These are phyloP conservation scores for Condylura cristata DNA, from an alignment of 2,113 vertebrate species.

Conservation along the genomic window DNA sequence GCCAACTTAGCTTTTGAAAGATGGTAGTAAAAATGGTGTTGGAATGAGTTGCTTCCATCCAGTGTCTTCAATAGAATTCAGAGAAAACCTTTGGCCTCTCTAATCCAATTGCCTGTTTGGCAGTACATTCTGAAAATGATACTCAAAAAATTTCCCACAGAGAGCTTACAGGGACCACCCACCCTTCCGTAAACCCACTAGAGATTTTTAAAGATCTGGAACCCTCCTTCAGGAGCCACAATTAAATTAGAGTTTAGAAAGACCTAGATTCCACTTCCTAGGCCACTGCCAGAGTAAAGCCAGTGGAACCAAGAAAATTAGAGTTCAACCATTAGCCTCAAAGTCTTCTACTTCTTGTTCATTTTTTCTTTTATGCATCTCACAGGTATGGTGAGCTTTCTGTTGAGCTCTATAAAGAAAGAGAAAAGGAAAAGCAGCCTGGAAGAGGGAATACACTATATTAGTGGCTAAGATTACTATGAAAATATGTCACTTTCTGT, in stretches of 20 bases:
- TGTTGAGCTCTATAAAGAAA: neutral
- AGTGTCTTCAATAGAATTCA: conserved; percentile 37
- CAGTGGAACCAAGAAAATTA: conserved; percentile 35
- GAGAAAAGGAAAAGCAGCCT: neutral
- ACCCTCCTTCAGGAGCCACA: conserved; percentile 32
- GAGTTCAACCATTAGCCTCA: neutral
- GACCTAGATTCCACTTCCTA: conserved; percentile 46
- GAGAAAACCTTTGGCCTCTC: conserved; percentile 47
- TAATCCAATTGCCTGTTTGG: conserved; percentile 67
- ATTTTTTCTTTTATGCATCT: neutral
- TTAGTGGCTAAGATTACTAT: neutral
- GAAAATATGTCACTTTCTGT: neutral
- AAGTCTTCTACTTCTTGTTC: neutral
- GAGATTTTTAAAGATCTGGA: conserved; percentile 59
- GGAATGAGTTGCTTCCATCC: neutral
- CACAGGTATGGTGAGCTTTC: neutral
- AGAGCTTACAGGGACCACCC: conserved; percentile 45
- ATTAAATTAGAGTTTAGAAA: conserved; percentile 51
- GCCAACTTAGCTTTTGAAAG: conserved; percentile 58
- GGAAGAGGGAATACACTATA: neutral
- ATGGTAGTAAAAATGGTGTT: conserved; percentile 36
- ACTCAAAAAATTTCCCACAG: conserved; percentile 57
- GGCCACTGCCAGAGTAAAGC: conserved; percentile 38
- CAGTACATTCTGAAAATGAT: conserved; percentile 63
- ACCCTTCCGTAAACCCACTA: conserved; percentile 3